Percentiles rank a stretch among this genome's conserved stretches.
These are phyloP conservation scores for Monarcha castaneiventris DNA, from an alignment of 2,113 vertebrate genomes.

Conservation along the genomic window DNA sequence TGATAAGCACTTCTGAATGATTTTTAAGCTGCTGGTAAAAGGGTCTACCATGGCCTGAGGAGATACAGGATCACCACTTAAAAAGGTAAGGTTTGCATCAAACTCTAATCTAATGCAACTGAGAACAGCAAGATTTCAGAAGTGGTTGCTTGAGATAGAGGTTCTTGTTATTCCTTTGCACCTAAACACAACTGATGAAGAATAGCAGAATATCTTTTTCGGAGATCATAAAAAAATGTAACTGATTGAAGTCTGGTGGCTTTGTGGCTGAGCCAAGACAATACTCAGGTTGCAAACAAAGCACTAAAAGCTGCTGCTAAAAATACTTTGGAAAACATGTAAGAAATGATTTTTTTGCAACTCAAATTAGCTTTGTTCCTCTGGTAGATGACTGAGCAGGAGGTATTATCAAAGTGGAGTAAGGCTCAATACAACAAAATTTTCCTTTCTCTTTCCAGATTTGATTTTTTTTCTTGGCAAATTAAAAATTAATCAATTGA, in stretches of 20 bases:
- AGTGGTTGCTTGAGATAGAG: neutral
- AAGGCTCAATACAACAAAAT: neutral
- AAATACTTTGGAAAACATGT: neutral
- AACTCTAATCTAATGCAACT: neutral
- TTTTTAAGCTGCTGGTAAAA: neutral
- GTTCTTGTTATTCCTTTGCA: neutral
- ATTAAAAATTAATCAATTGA: neutral
- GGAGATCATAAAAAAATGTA: neutral
- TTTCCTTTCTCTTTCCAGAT: neutral
- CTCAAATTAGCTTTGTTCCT: neutral
- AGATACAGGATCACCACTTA: neutral
- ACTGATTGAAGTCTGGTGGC: neutral
- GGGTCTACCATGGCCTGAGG: neutral
- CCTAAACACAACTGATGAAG: neutral
- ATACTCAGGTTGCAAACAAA: neutral
- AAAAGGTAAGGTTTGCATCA: neutral
- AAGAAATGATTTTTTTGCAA: neutral
- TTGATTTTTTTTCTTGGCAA: neutral
- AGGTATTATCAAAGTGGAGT: neutral
- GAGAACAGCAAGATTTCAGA: neutral
- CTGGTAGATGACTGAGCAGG: neutral
- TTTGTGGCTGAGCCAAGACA: constrained; percentile 17
- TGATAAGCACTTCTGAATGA: neutral
- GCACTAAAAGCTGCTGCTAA: neutral
- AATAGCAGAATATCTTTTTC: neutral